phyloP scores from a whole-genome alignment of 2,113 vertebrate genomes.

The Chionis minor region DNA sequence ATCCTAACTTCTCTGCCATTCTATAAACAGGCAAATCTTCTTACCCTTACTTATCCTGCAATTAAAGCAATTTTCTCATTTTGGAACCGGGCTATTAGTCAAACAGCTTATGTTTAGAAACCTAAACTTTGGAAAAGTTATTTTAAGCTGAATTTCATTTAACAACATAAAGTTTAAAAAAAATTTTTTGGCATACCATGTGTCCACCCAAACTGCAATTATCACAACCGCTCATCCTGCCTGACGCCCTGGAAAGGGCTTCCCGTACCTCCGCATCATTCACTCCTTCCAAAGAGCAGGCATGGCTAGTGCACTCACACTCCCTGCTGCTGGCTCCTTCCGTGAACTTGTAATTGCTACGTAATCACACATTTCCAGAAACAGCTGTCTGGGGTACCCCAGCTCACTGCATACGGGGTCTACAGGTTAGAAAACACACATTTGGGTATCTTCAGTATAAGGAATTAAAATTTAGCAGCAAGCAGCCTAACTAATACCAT shows the following conservation, averaged over 20 bases:
- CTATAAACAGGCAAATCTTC: not conserved
- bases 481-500: not conserved
- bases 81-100: not conserved
- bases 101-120: not conserved
- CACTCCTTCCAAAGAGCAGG: not conserved
- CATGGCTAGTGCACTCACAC: too few relatives aligned
- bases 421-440: not conserved
- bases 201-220: not conserved
- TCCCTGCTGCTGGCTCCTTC: not conserved
- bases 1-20: not conserved
- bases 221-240: not conserved
- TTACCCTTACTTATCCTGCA: not conserved
- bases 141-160: not conserved
- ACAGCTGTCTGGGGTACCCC: not conserved
- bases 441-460: not conserved
- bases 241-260: not conserved
- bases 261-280: not conserved
- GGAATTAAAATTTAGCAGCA: not conserved
- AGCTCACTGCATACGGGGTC: not conserved
- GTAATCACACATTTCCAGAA: not conserved
- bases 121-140: not conserved
- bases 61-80: not conserved
- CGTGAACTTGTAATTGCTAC: not conserved
- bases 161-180: not conserved
- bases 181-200: rapidly evolving